Evolutionary conservation across 2,113 vertebrate genomes (phyloP).

Genomic region (Oxyruncus cristatus): DNA sequence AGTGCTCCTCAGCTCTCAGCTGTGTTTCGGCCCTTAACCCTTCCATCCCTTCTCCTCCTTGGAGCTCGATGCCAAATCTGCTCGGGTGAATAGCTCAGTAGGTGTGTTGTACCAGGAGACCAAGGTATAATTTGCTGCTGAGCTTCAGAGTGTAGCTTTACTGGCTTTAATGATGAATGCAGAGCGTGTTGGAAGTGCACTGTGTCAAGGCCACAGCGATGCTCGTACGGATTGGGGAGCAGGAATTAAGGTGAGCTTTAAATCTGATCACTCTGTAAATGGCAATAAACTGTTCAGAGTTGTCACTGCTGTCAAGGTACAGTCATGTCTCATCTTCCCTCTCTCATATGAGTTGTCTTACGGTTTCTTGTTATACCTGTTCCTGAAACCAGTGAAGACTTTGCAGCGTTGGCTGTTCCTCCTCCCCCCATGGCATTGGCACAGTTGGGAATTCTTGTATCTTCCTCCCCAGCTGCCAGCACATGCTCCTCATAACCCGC

Average conservation of each 20-base stretch:
- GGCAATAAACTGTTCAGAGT: neutral
- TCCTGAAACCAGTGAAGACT: conserved; percentile 41
- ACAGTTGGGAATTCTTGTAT: conserved; percentile 19
- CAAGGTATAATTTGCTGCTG: neutral
- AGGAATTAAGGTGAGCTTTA: neutral
- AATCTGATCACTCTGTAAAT: neutral
- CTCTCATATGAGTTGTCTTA: conserved; percentile 32
- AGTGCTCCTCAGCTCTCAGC: neutral
- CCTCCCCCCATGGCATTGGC: conserved; percentile 66
- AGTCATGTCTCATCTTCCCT: conserved; percentile 6
- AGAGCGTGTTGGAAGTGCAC: neutral
- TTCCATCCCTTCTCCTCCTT: neutral
- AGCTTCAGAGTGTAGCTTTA: neutral
- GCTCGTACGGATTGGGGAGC: fast-evolving
- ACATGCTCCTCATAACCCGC: neutral
- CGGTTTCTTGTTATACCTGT: conserved; percentile 70
- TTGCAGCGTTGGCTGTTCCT: conserved; percentile 67
- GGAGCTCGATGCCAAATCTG: neutral
- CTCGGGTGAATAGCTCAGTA: neutral
- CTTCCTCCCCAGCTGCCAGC: conserved; percentile 59
- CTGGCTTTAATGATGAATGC: neutral
- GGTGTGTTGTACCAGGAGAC: neutral
- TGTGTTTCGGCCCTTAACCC: neutral
- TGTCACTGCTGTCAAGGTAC: conserved; percentile 46
- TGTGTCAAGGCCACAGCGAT: neutral